These are phyloP conservation scores for Triplophysa rosa DNA, from an alignment of 2,113 vertebrate species.

Conservation along the genomic window DNA sequence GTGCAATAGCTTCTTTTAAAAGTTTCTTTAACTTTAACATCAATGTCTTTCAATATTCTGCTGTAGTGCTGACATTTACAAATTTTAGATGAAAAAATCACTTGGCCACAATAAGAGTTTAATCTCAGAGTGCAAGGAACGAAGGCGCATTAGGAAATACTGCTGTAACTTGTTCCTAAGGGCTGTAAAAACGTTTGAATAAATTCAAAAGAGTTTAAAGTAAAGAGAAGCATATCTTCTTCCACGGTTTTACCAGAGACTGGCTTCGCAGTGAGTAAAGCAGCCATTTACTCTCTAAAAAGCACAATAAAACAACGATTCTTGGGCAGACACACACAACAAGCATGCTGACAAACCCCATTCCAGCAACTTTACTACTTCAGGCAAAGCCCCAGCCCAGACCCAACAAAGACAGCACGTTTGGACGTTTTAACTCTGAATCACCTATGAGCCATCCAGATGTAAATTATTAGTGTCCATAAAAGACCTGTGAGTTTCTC, in stretches of 20 bases:
- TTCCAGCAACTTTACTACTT: slow-evolving; percentile 39
- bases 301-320: not conserved
- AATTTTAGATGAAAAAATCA: not conserved
- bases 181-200: not conserved
- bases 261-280: not conserved
- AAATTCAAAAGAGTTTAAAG: not conserved
- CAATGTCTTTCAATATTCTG: not conserved
- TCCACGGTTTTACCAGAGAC: not conserved
- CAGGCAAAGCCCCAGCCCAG: slow-evolving; percentile 35
- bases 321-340: not conserved
- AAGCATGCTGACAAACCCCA: slow-evolving; percentile 27
- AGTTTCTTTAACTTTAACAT: not conserved
- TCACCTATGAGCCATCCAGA: slow-evolving; percentile 14
- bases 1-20: not conserved
- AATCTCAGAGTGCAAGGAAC: not conserved
- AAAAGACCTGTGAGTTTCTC: not conserved
- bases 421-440: not conserved
- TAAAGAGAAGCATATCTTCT: not conserved
- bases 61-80: slow-evolving; percentile 1
- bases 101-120: not conserved
- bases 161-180: not conserved
- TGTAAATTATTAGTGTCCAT: not conserved
- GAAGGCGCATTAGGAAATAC: not conserved
- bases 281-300: not conserved
- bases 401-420: slow-evolving; percentile 19